Base-by-base conservation (phyloP, 2,888 invertebrate genomes). In the Syrphus vitripennis region DNA sequence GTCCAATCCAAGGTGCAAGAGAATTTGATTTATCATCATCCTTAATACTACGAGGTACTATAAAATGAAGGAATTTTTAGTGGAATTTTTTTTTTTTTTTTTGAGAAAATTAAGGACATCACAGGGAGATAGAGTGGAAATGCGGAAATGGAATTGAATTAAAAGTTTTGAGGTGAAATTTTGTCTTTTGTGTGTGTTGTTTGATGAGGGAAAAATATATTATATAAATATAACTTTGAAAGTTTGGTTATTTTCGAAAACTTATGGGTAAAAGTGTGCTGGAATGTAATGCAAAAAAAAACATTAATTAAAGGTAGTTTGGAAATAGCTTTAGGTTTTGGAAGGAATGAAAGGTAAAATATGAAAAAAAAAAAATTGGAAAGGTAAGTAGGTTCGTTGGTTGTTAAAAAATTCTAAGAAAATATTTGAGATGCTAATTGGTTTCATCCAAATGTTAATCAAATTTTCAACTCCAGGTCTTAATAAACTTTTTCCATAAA, bases 11-110 rank as follows among this genome's bases (percentile, higher is more conserved):
- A 10, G 40, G 70, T 67, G 67, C 50, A 34, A 57, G 37, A n/a
- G 53, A 67, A 71, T 80, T 84, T 84, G 83, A 84, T 84, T 84
- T 80, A 80, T 65, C 65, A 59, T 72, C 57, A n/a, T n/a, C n/a
- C n/a, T n/a, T n/a, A n/a, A n/a, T n/a, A n/a, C n/a, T n/a, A n/a
- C n/a, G n/a, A n/a, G n/a, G n/a, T n/a, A n/a, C n/a, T n/a, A n/a
- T 55, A 14, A n/a, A 26, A 34, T 14, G 12, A 29, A 48, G 37
- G 70, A 63, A 53, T 61, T 70, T 75, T 37, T 24, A 67, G 48
- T 67, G 31, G 67, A 50, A 67, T 50, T 50, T n/a, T n/a, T n/a
- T n/a, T n/a, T n/a, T n/a, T n/a, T n/a, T n/a, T n/a, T n/a, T 53
- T 75, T 21, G 40, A 24, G 19, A 7, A 40, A 29, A 19, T 26